phyloP scores from a whole-genome alignment of 1,140 invertebrate species.

The Leptopilina boulardi region DNA sequence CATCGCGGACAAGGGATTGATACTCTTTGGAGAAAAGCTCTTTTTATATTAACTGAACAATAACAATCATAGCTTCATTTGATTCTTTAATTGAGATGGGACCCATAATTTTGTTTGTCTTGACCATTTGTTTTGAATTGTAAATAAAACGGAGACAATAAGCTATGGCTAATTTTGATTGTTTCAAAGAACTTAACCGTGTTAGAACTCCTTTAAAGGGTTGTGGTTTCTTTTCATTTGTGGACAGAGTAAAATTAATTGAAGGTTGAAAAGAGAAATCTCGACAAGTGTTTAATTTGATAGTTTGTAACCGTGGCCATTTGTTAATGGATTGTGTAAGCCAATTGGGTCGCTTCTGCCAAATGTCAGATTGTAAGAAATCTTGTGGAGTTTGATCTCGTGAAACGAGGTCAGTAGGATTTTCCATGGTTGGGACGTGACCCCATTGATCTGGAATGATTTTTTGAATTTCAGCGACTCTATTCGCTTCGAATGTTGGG shows the following conservation, averaged over 20 bases:
- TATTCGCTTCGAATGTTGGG: conserved; percentile 59
- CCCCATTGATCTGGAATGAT: conserved; percentile 60
- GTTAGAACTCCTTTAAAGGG: no score
- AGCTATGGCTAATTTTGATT: no score
- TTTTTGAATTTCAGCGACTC: conserved; percentile 61
- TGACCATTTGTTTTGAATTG: neutral
- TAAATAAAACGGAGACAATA: neutral
- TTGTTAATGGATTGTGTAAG: neutral
- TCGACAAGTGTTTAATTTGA: neutral
- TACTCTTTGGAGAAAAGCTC: neutral
- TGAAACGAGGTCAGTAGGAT: conserved; percentile 72
- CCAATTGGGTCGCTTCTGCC: conserved; percentile 33
- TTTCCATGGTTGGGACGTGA: conserved; percentile 66
- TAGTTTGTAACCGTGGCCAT: neutral
- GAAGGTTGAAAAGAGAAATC: no score
- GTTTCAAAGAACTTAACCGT: neutral
- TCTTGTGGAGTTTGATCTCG: conserved; percentile 45
- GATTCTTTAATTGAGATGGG: neutral
- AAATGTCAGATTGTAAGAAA: conserved; percentile 17
- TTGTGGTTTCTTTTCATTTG: no score
- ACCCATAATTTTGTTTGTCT: neutral
- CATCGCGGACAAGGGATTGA: neutral
- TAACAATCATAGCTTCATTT: neutral
- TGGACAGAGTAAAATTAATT: no score
- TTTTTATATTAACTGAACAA: neutral